These are phyloP conservation scores for Dryoscopus gambensis DNA, from an alignment of 2,113 vertebrate genomes.

Conservation along the genomic window DNA sequence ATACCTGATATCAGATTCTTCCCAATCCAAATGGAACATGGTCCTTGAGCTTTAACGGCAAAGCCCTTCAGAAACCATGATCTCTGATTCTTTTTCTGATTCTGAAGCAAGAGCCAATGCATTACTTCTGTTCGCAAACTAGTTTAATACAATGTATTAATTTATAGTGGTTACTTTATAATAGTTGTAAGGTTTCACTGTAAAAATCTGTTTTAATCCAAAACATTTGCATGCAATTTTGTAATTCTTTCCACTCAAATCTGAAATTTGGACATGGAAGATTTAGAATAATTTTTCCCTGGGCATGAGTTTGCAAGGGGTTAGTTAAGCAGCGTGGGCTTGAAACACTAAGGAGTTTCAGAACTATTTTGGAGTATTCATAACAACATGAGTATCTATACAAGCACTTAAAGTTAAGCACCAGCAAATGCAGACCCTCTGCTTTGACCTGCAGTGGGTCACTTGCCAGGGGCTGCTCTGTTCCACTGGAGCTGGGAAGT, in stretches of 20 bases:
- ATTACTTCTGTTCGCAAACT: not conserved
- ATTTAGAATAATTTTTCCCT: not conserved
- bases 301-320: not conserved
- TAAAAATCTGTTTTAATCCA: not conserved
- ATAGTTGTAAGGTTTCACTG: not conserved
- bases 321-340: not conserved
- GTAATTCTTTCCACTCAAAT: not conserved
- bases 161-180: not conserved
- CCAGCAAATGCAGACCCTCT: not conserved
- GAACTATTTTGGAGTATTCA: not conserved
- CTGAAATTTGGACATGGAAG: not conserved
- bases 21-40: not conserved
- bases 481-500: not conserved
- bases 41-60: not conserved
- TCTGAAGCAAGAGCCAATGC: not conserved
- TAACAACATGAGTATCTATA: not conserved
- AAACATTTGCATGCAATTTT: not conserved
- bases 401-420: not conserved
- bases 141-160: not conserved
- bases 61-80: not conserved
- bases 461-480: not conserved
- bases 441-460: not conserved
- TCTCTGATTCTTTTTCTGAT: not conserved
- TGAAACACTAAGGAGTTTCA: not conserved
- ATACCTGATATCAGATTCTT: not conserved